These are phyloP conservation scores for Lasioglossum malachurum DNA, from an alignment of 2,888 invertebrate genomes.

Conservation along the genomic window DNA sequence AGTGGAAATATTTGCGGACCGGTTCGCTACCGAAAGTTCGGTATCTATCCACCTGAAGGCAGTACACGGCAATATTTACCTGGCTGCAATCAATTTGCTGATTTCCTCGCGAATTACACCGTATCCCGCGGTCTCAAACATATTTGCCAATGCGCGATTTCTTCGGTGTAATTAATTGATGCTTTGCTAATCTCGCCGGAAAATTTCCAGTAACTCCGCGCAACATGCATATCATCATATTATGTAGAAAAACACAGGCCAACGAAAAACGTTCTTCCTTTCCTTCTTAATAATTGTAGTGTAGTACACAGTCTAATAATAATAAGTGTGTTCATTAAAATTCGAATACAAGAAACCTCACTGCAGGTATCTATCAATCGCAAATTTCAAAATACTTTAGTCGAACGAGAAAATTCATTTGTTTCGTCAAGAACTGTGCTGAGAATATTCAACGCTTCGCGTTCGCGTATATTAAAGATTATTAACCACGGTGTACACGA, in stretches of 20 bases:
- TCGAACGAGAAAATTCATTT: not conserved
- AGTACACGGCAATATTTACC: conserved; percentile 67
- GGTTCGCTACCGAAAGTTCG: conserved; percentile 61
- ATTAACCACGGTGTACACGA: not conserved
- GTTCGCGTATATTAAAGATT: not conserved
- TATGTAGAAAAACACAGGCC: no score
- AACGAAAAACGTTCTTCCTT: no score
- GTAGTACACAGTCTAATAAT: not conserved
- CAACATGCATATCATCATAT: no score
- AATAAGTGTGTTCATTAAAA: not conserved
- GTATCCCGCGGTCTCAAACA: not conserved
- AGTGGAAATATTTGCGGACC: conserved; percentile 77
- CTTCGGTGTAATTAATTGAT: conserved; percentile 15
- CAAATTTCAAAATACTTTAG: not conserved
- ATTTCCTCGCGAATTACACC: conserved; percentile 65
- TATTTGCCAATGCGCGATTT: conserved; percentile 22
- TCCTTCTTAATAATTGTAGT: no score
- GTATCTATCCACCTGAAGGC: conserved; percentile 58
- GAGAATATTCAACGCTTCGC: not conserved
- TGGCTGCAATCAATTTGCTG: conserved; percentile 73
- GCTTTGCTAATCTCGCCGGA: not conserved
- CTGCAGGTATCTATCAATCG: no score
- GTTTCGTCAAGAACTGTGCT: not conserved
- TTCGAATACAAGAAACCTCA: not conserved
- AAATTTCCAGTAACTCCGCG: not conserved